Conservation (phyloP, 2,888 invertebrate genomes). For the Rhopalosiphum nymphaeae region DNA sequence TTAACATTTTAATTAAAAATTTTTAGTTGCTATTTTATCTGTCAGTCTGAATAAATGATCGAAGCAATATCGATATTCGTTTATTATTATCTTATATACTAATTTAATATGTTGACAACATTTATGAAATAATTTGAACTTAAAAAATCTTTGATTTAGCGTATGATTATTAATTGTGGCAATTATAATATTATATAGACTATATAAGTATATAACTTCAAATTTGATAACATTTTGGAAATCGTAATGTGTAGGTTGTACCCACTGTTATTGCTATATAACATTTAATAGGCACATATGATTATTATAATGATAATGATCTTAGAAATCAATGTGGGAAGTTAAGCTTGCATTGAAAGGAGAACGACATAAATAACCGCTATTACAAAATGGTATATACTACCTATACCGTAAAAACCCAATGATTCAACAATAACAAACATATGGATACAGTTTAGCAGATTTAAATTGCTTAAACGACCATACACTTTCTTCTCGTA, state of each 20-base stretch:
- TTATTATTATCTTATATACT: background rate
- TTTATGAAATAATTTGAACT: background rate
- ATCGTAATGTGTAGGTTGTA: background rate
- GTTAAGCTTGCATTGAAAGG: constrained; percentile 20
- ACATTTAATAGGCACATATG: background rate
- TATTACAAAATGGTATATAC: constrained; percentile 26
- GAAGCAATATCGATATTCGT: background rate
- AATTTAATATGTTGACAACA: background rate
- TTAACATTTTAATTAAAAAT: background rate
- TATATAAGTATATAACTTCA: background rate
- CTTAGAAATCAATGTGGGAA: constrained; percentile 35
- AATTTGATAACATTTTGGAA: background rate
- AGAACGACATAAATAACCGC: constrained; percentile 20
- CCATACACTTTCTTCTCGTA: constrained; percentile 28
- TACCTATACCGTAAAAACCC: constrained; percentile 6
- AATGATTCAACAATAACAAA: constrained; percentile 43
- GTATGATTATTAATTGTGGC: background rate
- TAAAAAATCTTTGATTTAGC: background rate
- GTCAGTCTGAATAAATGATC: background rate
- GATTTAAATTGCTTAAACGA: constrained; percentile 23
- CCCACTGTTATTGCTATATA: too few species aligned
- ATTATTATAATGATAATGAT: constrained; percentile 36
- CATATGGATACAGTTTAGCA: background rate
- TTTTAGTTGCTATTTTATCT: background rate
- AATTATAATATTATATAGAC: background rate